Base-by-base conservation (phyloP, 2,113 vertebrate species). In the Trichomycterus rosablanca region DNA sequence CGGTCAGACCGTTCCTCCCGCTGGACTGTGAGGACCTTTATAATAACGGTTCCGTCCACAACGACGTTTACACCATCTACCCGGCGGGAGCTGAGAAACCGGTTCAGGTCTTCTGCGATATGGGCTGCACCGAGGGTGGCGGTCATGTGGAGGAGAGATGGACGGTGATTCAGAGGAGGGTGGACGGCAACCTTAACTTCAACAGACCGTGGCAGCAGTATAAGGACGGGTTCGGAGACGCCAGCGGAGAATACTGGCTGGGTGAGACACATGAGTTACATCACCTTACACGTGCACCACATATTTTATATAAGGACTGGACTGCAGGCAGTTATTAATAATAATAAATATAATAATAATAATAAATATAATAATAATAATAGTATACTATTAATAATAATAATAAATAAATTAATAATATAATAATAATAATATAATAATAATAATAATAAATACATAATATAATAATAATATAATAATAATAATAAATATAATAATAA, bases 181-280 rank as follows among this genome's bases (percentile, higher is more conserved):
- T 82, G 51, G 85, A 89, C 2, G 87, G 87, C 35, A 79, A 82
- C 0, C 65, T 83, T 53, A 81, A 79, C 46, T 89, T 89, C 77
- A 84, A 85, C 78, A 71, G 84, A 34, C 80, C 82, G 20, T 89
- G 86, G 85, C 79, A 76, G 0, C 76, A 84, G 56, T 89, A 89
- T 30, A 83, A 75, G 35, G 19, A 68, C 6, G 87, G 87, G 34
- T 88, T 89, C 2, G 87, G 87, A 20, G 62, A 78, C 2, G 77
- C 76, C 0, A 77, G 78, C 1, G 77, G 78, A 7, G 86, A 89
- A 60, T 86, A 86, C 71, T 89, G 87, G 86, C 76, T 89, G 15
- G 87, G 87, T 86, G 5, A 40, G 9, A n/a, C n/a, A n/a, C n/a
- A n/a, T n/a, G n/a, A n/a, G n/a, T n/a, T n/a, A n/a, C n/a, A n/a